phyloP scores from a whole-genome alignment of 2,888 invertebrate species.

The Glaucopsyche alexis region DNA sequence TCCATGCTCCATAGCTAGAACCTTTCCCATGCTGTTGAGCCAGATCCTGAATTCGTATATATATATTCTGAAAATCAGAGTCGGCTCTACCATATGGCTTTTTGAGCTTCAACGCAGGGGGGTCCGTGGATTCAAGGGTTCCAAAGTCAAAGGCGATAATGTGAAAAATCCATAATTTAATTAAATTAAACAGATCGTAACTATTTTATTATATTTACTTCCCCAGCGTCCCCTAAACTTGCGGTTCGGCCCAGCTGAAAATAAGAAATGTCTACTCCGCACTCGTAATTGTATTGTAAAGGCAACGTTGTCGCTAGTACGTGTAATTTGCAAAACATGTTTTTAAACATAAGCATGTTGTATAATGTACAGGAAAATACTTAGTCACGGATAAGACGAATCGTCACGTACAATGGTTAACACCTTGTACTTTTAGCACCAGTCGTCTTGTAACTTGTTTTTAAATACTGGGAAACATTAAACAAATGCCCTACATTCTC shows the following conservation, averaged over 20 bases:
- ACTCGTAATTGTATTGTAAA: background rate
- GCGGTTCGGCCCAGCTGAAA: background rate
- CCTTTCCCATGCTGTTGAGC: too few relatives aligned
- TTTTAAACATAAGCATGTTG: conserved; percentile 5
- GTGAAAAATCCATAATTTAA: too few relatives aligned
- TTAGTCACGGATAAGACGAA: conserved; percentile 23
- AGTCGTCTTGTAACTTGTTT: conserved; percentile 1
- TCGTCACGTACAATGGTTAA: conserved; percentile 20
- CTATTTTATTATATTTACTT: too few relatives aligned
- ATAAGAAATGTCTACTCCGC: background rate
- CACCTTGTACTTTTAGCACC: background rate
- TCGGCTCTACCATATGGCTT: too few relatives aligned
- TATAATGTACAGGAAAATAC: background rate
- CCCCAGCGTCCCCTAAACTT: too few relatives aligned
- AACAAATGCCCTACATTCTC: background rate
- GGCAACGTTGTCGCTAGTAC: background rate
- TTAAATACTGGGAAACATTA: background rate
- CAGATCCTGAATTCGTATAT: too few relatives aligned
- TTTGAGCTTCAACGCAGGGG: too few relatives aligned
- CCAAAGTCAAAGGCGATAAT: too few relatives aligned
- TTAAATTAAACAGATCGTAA: too few relatives aligned
- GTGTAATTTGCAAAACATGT: background rate
- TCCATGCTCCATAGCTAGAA: too few relatives aligned
- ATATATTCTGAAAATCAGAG: too few relatives aligned
- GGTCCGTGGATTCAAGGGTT: too few relatives aligned